A percentile compares a stretch with the other conserved stretches of the same genome.
Evolutionary conservation across 64 coral and sea anemone species (phyloP).

Genomic region (Actinia tenebrosa): DNA sequence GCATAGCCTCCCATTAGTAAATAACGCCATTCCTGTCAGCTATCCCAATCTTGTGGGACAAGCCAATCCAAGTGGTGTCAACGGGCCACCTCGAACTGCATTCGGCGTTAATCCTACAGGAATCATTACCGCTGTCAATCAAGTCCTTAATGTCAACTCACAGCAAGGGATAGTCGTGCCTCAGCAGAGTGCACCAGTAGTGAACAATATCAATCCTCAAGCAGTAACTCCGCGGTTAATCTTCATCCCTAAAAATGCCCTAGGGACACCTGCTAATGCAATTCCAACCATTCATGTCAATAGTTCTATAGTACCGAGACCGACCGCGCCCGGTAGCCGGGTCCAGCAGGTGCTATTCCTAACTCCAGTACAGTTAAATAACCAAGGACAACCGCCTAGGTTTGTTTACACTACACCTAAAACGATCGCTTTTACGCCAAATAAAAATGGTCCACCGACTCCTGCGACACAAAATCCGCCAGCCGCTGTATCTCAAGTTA

Average conservation of each 20-base stretch:
- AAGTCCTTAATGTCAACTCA: background rate
- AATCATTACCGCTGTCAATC: background rate
- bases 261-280: background rate
- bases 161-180: background rate
- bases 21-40: too few species aligned
- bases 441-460: background rate
- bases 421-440: background rate
- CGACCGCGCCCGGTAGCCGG: background rate
- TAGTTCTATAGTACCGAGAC: background rate
- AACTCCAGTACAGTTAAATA: background rate
- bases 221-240: background rate
- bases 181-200: background rate
- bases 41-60: background rate
- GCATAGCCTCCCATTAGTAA: too few species aligned
- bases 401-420: background rate
- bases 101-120: background rate
- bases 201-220: background rate
- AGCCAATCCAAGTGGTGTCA: background rate
- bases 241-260: background rate
- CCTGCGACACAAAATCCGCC: background rate
- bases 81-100: background rate
- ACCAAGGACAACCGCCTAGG: background rate
- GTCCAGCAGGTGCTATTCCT: background rate
- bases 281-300: background rate
- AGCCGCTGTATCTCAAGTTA: background rate